Evolutionary conservation across 2,888 invertebrate genomes (phyloP), one percentile per base, ranked within the genome.

Genomic region (Marasmarcha lunaedactyla): DNA sequence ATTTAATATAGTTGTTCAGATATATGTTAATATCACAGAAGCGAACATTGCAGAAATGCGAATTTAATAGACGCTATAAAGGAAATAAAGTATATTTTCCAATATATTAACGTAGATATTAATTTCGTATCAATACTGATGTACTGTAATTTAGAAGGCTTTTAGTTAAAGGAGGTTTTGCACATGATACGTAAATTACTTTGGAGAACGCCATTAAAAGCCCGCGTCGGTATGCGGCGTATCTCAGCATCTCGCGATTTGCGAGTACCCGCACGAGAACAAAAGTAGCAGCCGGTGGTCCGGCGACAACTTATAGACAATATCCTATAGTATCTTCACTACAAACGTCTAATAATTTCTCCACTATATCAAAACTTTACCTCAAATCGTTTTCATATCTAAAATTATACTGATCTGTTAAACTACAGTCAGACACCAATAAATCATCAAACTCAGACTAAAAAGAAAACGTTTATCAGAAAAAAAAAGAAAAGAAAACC

Each of bases 141-240:
- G 71, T 71, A 70, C 65, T 74, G 68, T 73, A 76, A 79, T 79
- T 79, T 79, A 74, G 67, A 61, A 60, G 66, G 76, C 74, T 79
- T 77, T 79, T 77, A 78, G 78, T 74, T 71, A 72, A 76, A 67
- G 73, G 72, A 71, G 71, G 72, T 71, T 79, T 76, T 70, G 77
- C 79, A 79, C 73, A 73, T 73, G 70, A 71, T 71, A 77, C 72
- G 72, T 81, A 81, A 81, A 79, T 81, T 79, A 73, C 71, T 64
- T 67, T 54, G 53, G 66, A 64, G 71, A 68, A 67, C 66, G 70
- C 73, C 71, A 76, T 78, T 81, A 79, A 68, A 64, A 71, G 56
- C 52, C 64, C 64, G 69, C 69, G 65, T 72, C 54, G 72, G 78
- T 65, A 71, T 71, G 72, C 73, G 57, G 59, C 72, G 64, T 79